phyloP scores from a whole-genome alignment of 2,797 vertebrate genomes.

The Gambusia yucatana region DNA sequence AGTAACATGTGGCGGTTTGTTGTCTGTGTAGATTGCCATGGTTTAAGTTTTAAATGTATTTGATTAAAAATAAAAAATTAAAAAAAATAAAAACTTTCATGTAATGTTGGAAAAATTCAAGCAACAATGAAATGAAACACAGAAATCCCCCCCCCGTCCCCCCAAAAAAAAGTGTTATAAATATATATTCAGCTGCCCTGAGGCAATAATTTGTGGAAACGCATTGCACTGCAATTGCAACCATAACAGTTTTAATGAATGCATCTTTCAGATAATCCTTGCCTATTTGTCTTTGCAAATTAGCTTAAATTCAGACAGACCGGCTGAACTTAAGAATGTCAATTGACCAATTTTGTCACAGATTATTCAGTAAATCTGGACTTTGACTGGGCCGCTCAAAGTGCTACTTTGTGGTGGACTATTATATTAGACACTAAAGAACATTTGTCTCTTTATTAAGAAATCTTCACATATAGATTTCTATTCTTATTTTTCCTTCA shows the following conservation, averaged over 20 bases:
- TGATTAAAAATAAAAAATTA: background rate
- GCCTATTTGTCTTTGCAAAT: background rate
- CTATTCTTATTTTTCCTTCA: background rate
- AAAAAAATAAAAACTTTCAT: background rate
- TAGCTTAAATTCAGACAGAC: background rate
- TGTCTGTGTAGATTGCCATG: slow-evolving; percentile 10
- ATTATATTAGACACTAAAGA: background rate
- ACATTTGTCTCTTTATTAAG: background rate
- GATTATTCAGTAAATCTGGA: background rate
- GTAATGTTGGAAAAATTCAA: background rate
- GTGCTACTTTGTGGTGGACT: background rate
- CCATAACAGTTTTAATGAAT: background rate
- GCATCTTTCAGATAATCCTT: background rate
- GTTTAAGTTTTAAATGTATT: slow-evolving; percentile 11
- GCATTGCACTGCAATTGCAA: background rate
- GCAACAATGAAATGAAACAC: background rate
- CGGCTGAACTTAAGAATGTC: background rate
- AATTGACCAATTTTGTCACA: background rate
- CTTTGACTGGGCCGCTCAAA: background rate
- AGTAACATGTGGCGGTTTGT: slow-evolving; percentile 26
- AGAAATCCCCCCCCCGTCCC: too few species aligned
- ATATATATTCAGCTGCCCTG: background rate
- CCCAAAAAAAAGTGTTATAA: background rate
- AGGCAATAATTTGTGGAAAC: background rate
- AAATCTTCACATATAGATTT: background rate